phyloP scores from a whole-genome alignment of 2,113 vertebrate genomes.

The Rhinolophus ferrumequinum region DNA sequence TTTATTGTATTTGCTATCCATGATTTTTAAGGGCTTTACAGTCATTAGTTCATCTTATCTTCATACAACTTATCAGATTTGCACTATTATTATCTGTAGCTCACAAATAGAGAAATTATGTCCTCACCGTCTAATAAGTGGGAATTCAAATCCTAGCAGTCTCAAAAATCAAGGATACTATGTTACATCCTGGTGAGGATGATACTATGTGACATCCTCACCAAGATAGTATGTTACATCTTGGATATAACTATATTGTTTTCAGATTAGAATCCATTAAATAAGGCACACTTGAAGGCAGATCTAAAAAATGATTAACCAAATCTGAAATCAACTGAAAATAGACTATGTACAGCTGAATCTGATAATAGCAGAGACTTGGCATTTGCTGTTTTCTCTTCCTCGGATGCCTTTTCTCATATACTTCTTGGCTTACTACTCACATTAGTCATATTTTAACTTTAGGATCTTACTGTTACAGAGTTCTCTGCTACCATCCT shows the following conservation, averaged over 20 bases:
- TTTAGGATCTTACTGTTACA: not conserved
- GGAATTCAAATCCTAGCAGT: not conserved
- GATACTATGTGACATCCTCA: not conserved
- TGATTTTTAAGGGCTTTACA: not conserved
- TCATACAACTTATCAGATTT: not conserved
- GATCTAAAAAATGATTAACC: constrained; percentile 68
- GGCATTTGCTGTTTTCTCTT: not conserved
- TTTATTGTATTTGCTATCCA: not conserved
- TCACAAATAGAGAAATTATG: constrained; percentile 44
- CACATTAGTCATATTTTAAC: fast-evolving
- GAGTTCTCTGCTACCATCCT: not conserved
- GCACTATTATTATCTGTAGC: not conserved
- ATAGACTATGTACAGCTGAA: constrained; percentile 53
- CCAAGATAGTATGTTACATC: not conserved
- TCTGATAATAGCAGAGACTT: not conserved
- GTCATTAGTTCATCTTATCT: not conserved
- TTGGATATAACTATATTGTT: constrained; percentile 26
- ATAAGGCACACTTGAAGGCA: constrained; percentile 34
- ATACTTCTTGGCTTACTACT: too few species aligned
- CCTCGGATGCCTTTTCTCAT: not conserved
- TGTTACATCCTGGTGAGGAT: not conserved
- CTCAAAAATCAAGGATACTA: not conserved
- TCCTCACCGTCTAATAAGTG: not conserved
- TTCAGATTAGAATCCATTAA: constrained; percentile 18
- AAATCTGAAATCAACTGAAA: constrained; percentile 75